phyloP scores from a whole-genome alignment of 2,888 invertebrate species.

The Harpalus rufipes region DNA sequence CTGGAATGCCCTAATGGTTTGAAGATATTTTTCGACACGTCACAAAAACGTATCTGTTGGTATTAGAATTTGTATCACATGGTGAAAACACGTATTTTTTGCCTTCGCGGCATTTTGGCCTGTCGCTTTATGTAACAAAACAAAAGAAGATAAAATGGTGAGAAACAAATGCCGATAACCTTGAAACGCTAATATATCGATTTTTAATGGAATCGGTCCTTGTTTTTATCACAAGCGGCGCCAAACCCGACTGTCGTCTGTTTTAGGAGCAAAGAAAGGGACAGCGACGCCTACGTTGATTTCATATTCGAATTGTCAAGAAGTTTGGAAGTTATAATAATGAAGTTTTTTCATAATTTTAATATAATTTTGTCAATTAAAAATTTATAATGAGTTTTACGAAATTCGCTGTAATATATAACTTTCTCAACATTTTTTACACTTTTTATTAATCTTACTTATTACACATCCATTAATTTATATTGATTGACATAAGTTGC shows the following conservation, averaged over 20 bases:
- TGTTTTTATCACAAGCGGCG: conserved; percentile 47
- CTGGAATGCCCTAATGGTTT: conserved; percentile 22
- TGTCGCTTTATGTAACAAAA: conserved; percentile 23
- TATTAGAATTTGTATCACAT: conserved; percentile 49
- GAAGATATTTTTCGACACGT: conserved; percentile 9
- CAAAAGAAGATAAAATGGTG: conserved; percentile 57
- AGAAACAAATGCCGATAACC: conserved; percentile 54
- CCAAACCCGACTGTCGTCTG: conserved; percentile 20
- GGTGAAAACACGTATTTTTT: conserved; percentile 47
- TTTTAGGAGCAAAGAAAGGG: background rate
- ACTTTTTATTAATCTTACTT: too few relatives aligned
- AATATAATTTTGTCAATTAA: too few relatives aligned
- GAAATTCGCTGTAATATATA: too few relatives aligned
- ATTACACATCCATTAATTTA: too few relatives aligned
- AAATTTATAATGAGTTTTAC: too few relatives aligned
- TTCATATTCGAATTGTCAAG: conserved; percentile 9
- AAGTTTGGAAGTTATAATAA: background rate
- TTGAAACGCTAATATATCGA: conserved; percentile 56
- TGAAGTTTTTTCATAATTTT: background rate
- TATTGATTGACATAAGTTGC: too few relatives aligned
- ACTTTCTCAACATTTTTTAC: too few relatives aligned
- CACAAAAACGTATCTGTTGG: background rate
- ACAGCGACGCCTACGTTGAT: conserved; percentile 11
- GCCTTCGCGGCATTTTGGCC: conserved; percentile 15
- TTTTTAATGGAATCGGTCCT: conserved; percentile 44